Base-by-base conservation (phyloP, 2,113 vertebrate genomes). In the Tetrao urogallus region DNA sequence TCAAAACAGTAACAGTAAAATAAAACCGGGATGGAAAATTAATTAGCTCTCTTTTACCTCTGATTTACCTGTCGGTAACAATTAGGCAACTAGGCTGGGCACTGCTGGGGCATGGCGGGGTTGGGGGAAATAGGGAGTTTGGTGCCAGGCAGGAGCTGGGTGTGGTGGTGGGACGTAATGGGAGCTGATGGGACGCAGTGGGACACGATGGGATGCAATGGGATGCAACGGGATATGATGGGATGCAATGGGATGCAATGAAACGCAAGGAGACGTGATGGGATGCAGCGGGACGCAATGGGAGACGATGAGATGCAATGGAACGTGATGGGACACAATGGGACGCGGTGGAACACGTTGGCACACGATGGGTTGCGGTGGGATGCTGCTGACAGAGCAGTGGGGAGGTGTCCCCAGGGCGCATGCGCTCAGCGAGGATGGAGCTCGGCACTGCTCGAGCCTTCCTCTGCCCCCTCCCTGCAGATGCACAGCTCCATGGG, bases 1-100 rank as follows among this genome's bases (percentile, higher is more conserved):
- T 97, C 97, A 98, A 98, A 98, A 98, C 98, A 98, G 94, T 98
- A 98, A 98, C 97, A 97, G 97, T 98, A 98, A 98, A 98, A 98
- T 98, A 98, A 98, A 98, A 98, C 94, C 42, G 96, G 97, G 97
- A 94, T 88, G 88, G 97, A 96, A 98, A 98, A 98, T 98, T 98
- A 98, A 98, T 98, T 98, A 98, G 97, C 97, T 98, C 97, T 97
- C 96, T 97, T 97, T 98, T 98, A 97, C 97, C 97, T 98, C 97
- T 98, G 98, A 98, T 98, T 98, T 98, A 98, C 98, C 97, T 98
- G 97, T 97, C 98, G 97, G 97, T 97, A 98, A 97, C 97, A 97
- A 98, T 98, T 98, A 98, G 36, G 38, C 16, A 12, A 27, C 25
- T 25, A 27, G 25, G 61, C 61, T 27, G 38, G 61, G 61, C 25